Base-by-base conservation (phyloP, 2,797 vertebrate genomes). In the Sebastes oblongus region DNA sequence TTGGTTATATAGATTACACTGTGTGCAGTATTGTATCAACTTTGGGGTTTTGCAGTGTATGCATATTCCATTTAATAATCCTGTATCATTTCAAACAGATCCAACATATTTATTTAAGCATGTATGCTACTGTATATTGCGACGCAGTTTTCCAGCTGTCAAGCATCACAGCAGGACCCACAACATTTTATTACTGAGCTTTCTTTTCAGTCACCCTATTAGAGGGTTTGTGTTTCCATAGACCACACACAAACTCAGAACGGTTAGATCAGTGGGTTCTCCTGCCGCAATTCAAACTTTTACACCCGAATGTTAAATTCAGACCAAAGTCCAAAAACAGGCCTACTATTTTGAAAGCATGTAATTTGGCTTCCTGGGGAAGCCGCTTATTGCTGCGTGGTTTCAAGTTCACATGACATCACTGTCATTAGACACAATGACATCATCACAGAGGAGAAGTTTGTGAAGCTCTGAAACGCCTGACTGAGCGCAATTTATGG, bases 351-450 rank as follows among this genome's bases (percentile, higher is more conserved):
- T 85, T 87, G 68, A 88, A 86, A 89, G 68, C 83, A 80, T 92
- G 88, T 93, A 92, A 93, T 95, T 93, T 90, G 24, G 66, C 11
- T 80, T 75, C 56, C 76, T 0, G 22, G 55, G 83, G 78, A 93
- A 92, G 71, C 87, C 73, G 0, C 27, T 50, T 32, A n/a, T 39
- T 72, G 70, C 59, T 83, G 34, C 62, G 58, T 79, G 86, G 86
- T 75, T 87, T 88, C 24, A 55, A 68, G 81, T 89, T 89, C 87
- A 84, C 75, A 93, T 95, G 93, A 93, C 92, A 94, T 96, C 92
- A 94, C 79, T 88, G 69, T 83, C 87, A 88, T 89, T 88, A 88
- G 39, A 86, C 74, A 83, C 8, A 54, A 86, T 95, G 88, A 95
- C 91, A 94, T 95, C 89, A 95, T 91, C 71, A 59, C 18, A n/a